phyloP scores from a whole-genome alignment of 2,113 vertebrate species.

The Lophura nycthemera region DNA sequence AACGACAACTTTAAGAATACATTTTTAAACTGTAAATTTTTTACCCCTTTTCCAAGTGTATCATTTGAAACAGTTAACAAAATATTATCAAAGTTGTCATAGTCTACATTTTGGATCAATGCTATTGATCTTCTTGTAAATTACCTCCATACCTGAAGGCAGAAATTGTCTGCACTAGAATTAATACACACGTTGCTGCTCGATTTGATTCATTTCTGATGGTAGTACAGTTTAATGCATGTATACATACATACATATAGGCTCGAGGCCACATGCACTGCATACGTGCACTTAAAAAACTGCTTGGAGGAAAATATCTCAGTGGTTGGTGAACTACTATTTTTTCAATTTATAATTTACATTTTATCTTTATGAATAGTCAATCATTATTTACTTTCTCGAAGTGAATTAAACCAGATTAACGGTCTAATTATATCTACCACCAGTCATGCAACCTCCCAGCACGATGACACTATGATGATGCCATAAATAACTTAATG shows the following conservation, averaged over 20 bases:
- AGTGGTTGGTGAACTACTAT: neutral
- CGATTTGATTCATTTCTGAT: neutral
- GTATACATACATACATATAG: neutral
- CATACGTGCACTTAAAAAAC: neutral
- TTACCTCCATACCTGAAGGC: neutral
- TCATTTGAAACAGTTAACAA: neutral
- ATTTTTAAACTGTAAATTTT: neutral
- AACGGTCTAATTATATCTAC: neutral
- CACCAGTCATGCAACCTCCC: neutral
- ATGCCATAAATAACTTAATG: neutral
- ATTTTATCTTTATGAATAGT: neutral
- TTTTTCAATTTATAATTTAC: neutral
- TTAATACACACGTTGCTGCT: neutral
- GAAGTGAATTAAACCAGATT: conserved; percentile 9
- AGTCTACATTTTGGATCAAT: neutral
- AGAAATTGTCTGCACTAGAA: neutral
- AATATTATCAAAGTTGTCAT: neutral
- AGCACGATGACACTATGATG: neutral
- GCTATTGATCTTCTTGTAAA: neutral
- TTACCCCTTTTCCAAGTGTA: neutral
- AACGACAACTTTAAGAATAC: neutral
- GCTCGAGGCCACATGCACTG: neutral
- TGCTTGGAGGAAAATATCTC: neutral
- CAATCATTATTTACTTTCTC: neutral
- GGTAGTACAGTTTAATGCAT: neutral